phyloP scores from a whole-genome alignment of 1,140 invertebrate species.

The Antheraea mylitta region DNA sequence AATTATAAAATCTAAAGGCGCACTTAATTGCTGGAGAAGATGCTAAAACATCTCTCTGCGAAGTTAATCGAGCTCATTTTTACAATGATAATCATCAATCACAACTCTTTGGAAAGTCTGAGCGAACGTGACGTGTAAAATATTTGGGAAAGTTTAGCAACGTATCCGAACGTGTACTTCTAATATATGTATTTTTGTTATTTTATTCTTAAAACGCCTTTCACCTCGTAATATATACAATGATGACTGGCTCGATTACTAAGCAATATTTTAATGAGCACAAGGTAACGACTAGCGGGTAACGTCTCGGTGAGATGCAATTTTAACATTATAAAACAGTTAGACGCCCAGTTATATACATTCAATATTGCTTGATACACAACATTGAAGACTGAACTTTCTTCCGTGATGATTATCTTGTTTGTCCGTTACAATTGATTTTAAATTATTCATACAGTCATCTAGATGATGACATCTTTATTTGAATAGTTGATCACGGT shows the following conservation, averaged over 20 bases:
- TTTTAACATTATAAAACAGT: conserved; percentile 3
- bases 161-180: conserved; percentile 36
- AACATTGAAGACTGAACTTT: neutral
- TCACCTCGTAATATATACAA: conserved; percentile 30
- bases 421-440: too few relatives aligned
- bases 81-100: conserved; percentile 35
- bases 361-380: neutral
- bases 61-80: conserved; percentile 36
- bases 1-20: conserved; percentile 25
- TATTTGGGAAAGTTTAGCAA: conserved; percentile 44
- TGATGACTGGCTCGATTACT: conserved; percentile 18
- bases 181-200: conserved; percentile 15
- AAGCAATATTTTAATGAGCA: conserved; percentile 22
- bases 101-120: conserved; percentile 29
- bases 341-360: neutral
- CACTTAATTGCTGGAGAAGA: conserved; percentile 39
- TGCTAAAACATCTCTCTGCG: conserved; percentile 17
- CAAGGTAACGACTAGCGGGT: neutral
- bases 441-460: too few relatives aligned
- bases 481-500: too few relatives aligned
- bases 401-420: neutral
- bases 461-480: too few relatives aligned
- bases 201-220: conserved; percentile 21
- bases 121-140: conserved; percentile 25
- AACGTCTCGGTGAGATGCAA: conserved; percentile 4